Base-by-base conservation (phyloP, 2,113 vertebrate genomes). In the Psittacara wagleri region DNA sequence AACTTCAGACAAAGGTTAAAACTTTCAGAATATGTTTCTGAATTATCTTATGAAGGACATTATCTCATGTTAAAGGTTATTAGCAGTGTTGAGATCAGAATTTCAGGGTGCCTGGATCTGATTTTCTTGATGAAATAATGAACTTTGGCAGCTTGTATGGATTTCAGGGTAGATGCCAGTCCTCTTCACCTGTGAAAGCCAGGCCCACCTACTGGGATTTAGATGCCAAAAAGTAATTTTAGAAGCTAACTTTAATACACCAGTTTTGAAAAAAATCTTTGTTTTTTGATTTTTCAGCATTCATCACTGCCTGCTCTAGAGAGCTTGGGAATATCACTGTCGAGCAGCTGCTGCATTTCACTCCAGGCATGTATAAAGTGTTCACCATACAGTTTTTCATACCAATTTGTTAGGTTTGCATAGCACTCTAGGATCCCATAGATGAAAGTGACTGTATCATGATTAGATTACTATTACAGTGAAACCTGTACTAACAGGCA, bases 281-380 rank as follows among this genome's bases (percentile, higher is more conserved):
- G 54, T 67, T 63, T 93, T 93, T 94, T 54, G 44, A 83, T 67
- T 93, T 93, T 94, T 93, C 78, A 96, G 29, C 73, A 93, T 96
- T 97, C 83, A 93, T 92, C 92, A 90, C 73, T 84, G 79, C 76
- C 78, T 93, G 72, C 85, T 83, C 51, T 84, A 46, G 93, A 86
- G 88, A 83, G 61, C 90, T 90, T 90, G 76, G 79, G 93, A 72
- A 90, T 96, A 94, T 93, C 81, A 74, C 88, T 93, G 85, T 68
- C 1, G 11, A 97, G 93, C 92, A 96, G 95, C 95, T 96, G 94
- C 88, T 90, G 90, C 72, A 41, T 95, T 96, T 94, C 93, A 96
- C 88, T 96, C 37, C 90, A 88, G 93, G 90, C 95, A 44, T 90
- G 72, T 73, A 96, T 43, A 75, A 92, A 96, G 82, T 86, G 93